Evolutionary conservation across 2,797 vertebrate species (phyloP).

Genomic region (Euphonia xanthogaster): DNA sequence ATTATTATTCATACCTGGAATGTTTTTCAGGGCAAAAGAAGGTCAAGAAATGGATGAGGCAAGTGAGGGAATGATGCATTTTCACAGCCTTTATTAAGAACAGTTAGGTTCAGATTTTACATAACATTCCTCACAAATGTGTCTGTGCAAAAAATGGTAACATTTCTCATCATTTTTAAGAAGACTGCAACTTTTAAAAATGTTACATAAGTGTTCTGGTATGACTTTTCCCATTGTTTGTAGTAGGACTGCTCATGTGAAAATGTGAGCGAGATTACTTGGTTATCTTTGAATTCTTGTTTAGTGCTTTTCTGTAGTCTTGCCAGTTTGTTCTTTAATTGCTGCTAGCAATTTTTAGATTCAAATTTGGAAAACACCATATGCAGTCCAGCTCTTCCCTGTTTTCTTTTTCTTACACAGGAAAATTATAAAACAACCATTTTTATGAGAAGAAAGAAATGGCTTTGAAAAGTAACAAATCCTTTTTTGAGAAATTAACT

Average conservation of each 20-base stretch:
- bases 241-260: background rate
- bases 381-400: background rate
- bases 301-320: background rate
- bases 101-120: background rate
- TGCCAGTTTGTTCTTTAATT: background rate
- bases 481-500: background rate
- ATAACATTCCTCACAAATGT: background rate
- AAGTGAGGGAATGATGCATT: background rate
- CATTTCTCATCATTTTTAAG: background rate
- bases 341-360: background rate
- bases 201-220: background rate
- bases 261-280: background rate
- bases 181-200: background rate
- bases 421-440: background rate
- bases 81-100: background rate
- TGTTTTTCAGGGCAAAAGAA: background rate
- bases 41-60: background rate
- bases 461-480: background rate
- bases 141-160: background rate
- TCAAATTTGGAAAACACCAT: background rate
- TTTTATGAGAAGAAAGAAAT: background rate
- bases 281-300: background rate
- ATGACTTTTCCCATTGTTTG: background rate
- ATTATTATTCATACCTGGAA: background rate
- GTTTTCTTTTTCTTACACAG: background rate